Evolutionary conservation across 2,888 invertebrate genomes (phyloP), one percentile per base, ranked within the genome.

Genomic region (Hirudinaria manillensis): DNA sequence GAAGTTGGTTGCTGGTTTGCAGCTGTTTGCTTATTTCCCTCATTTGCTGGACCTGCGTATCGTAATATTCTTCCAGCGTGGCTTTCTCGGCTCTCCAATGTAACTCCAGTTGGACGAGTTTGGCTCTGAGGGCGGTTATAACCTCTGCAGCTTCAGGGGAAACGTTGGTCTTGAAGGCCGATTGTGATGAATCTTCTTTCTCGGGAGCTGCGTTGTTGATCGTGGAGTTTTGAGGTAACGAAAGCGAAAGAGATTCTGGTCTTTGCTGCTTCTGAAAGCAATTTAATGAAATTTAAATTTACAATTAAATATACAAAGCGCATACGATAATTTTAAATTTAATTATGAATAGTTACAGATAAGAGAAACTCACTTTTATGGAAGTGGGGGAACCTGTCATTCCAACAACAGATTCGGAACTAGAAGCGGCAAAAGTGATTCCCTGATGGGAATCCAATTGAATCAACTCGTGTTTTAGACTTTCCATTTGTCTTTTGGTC

Each of bases 401-500:
- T 45, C 45, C 45, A 45, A 45, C 45, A 45, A 45, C 45, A 45
- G 45, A 10, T 45, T 45, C 45, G 10, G 45, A 45, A 45, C 16
- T 45, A 45, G 45, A 45, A 45, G 45, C 45, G 16, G 45, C 45
- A 45, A 16, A 45, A 10, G 45, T 1, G 10, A 45, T n/a, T n/a
- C n/a, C 45, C 13, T 45, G 45, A 16, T 45, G 45, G 1, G 45
- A 45, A 45, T 16, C 16, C 1, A 45, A 16, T 45, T 45, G 45
- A 1, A 45, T 45, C 45, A 45, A 45, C 45, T 45, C 45, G 16
- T 45, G 45, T 10, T 10, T 61, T n/a, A 61, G 29, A 61, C 61
- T 27, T 19, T 61, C 61, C 24, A 61, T 1, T 61, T 82, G 81
- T 70, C 80, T 80, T 75, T 79, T 80, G 2, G 79, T 75, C 19